Base-by-base conservation (phyloP, 2,888 invertebrate genomes). In the Philereme vetulata region DNA sequence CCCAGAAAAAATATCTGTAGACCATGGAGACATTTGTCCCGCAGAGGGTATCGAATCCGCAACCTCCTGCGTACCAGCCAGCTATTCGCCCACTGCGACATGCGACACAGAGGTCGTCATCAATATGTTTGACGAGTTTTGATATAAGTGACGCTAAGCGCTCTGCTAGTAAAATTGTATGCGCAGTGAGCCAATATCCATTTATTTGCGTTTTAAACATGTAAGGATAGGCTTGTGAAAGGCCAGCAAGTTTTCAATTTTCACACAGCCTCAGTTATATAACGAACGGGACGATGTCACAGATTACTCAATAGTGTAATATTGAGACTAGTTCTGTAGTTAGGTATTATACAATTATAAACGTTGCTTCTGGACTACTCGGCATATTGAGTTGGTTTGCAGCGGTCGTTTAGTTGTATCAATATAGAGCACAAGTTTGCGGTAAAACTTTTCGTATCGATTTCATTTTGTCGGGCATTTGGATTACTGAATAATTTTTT, bases 201-300 rank as follows among this genome's bases (percentile, higher is more conserved):
- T 54, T 40, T 48, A 50, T 42, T 48, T 55, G 48, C 43, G 43
- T 58, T 54, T 51, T 35, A 48, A 43, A 51, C 43, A 36, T 44
- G 53, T 44, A 47, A 47, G 58, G 58, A 59, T 58, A 58, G 54
- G 43, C 50, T 65, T 65, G 60, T 64, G 66, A 67, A 65, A 67
- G 60, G 57, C 60, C 56, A 51, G 57, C 62, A 53, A 62, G 70
- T 67, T 66, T 70, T 66, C 70, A 67, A 67, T 70, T 64, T 70
- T 67, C 67, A 56, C 65, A 66, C 66, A 59, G 63, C 54, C 56
- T 57, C 58, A 44, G 45, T 70, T 64, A 64, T 51, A 60, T 60
- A 66, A 70, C 36, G 4, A 54, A 50, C 58, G 61, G 51, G 59
- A 59, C 59, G 64, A 51, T 60, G 46, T 34, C 59, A 8, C 54